A percentile compares a stretch with the other conserved stretches of the same genome.
phyloP scores from a whole-genome alignment of 1,140 invertebrate genomes.

The Andrena cerasifolii region DNA sequence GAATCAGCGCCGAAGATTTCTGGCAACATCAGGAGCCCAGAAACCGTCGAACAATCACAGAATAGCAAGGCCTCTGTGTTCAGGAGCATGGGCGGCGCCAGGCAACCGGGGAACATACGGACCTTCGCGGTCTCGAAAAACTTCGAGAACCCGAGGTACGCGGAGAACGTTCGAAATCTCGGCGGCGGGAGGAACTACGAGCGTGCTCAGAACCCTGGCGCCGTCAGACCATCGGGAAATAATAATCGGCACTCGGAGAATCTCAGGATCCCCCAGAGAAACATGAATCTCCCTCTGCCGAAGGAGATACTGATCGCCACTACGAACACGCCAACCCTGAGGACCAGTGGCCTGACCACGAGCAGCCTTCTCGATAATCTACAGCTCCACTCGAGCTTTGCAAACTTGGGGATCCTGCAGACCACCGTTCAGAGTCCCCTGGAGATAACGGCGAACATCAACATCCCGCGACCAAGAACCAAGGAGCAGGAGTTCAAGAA shows the following conservation, averaged over 20 bases:
- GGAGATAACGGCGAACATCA: slow-evolving; percentile 74
- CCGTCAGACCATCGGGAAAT: not conserved
- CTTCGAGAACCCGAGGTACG: slow-evolving; percentile 12
- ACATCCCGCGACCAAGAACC: slow-evolving; percentile 63
- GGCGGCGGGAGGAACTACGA: not conserved
- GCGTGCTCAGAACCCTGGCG: not conserved
- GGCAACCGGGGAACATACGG: no score
- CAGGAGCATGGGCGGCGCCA: not conserved
- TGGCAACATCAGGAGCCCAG: not conserved
- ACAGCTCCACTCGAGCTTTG: not conserved
- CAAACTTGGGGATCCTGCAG: not conserved
- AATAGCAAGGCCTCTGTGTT: not conserved
- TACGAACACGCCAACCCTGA: not conserved
- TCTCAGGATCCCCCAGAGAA: not conserved
- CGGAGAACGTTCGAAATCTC: not conserved
- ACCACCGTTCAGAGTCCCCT: slow-evolving; percentile 17
- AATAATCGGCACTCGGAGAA: not conserved
- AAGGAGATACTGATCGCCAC: not conserved
- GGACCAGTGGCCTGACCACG: not conserved
- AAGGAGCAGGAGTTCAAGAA: slow-evolving; percentile 7
- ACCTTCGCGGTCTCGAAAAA: not conserved
- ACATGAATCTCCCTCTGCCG: not conserved
- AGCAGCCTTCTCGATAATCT: not conserved
- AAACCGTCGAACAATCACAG: not conserved
- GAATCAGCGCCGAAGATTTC: not conserved